Conservation (phyloP, 1,140 invertebrate genomes). For the Gyrodactylus salaris region DNA sequence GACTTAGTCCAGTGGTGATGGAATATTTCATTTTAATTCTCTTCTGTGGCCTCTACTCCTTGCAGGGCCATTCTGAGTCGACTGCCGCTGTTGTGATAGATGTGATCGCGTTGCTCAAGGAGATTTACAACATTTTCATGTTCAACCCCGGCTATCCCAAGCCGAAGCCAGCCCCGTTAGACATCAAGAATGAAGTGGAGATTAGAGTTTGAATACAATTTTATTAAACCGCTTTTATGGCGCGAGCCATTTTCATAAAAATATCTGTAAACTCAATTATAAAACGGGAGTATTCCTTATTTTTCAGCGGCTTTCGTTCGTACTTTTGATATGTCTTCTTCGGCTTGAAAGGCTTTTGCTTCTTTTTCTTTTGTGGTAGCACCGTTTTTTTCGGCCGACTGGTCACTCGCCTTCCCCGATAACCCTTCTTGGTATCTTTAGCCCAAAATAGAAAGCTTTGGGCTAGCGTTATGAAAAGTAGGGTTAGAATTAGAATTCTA, state of each 20-base stretch:
- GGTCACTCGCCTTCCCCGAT: background rate
- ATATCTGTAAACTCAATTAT: background rate
- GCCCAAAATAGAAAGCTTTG: background rate
- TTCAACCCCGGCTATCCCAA: background rate
- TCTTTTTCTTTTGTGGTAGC: background rate
- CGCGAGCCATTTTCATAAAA: background rate
- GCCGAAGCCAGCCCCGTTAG: background rate
- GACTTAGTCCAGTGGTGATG: no score
- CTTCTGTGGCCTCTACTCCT: no score
- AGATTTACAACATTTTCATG: background rate
- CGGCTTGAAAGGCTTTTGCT: no score
- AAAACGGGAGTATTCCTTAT: background rate
- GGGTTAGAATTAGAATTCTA: background rate
- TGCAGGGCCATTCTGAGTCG: no score
- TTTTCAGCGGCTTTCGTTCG: background rate
- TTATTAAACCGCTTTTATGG: background rate
- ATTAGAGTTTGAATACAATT: background rate
- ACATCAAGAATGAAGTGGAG: background rate
- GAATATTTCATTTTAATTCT: no score
- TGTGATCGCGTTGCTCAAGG: background rate
- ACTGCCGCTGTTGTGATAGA: background rate
- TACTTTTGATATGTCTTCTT: background rate
- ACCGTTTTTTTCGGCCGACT: background rate
- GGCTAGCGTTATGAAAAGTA: background rate
- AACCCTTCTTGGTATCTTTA: background rate